Evolutionary conservation across 2,888 invertebrate species (phyloP).

Genomic region (Cyaniris semiargus): DNA sequence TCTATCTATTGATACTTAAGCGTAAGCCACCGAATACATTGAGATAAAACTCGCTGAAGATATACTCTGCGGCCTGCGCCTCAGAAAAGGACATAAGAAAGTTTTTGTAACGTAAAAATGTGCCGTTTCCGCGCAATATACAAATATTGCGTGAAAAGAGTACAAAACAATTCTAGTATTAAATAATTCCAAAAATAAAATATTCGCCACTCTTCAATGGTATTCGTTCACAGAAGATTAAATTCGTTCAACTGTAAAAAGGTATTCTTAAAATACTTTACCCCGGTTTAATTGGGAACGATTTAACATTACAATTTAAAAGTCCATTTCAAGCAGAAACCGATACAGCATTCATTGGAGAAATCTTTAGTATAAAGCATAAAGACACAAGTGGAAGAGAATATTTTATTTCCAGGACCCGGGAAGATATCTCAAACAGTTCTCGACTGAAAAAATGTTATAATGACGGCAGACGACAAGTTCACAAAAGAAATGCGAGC

Average conservation of each 20-base stretch:
- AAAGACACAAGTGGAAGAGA: background rate
- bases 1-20: no score
- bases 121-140: no score
- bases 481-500: conserved; percentile 5
- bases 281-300: background rate
- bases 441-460: conserved; percentile 14
- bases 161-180: background rate
- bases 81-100: no score
- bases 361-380: background rate
- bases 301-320: conserved; percentile 2
- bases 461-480: conserved; percentile 7
- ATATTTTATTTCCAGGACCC: conserved; percentile 4
- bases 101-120: no score
- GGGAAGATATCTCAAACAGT: conserved; percentile 26
- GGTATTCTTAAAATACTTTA: background rate
- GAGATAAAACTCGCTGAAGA: no score
- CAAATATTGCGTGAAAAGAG: no score
- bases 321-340: background rate
- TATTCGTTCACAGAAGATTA: background rate
- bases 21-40: no score
- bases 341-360: background rate
- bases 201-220: background rate
- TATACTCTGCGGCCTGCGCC: no score
- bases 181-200: background rate
- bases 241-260: background rate